These are phyloP conservation scores for Ciconia maguari DNA, from an alignment of 2,113 vertebrate species.

Conservation along the genomic window DNA sequence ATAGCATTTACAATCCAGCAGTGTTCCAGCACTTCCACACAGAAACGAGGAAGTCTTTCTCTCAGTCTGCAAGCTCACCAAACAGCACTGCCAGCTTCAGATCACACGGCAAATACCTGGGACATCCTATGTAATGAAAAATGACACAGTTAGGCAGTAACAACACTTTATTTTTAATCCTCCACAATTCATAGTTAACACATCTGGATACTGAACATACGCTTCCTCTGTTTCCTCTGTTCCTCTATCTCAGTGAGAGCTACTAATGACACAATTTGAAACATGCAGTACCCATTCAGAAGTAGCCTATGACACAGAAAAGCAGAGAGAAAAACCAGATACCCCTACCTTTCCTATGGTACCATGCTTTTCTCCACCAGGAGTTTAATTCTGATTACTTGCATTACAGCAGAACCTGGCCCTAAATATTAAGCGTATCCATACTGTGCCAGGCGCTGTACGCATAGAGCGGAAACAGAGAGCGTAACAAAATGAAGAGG, in stretches of 20 bases:
- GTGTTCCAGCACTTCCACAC: background rate
- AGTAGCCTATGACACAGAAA: background rate
- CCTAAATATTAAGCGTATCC: background rate
- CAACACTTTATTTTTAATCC: background rate
- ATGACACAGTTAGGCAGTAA: background rate
- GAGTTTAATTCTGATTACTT: background rate
- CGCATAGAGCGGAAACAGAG: background rate
- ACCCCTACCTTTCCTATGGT: background rate
- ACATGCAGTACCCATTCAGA: accelerated
- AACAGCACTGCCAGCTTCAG: background rate
- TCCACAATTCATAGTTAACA: background rate
- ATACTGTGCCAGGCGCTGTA: accelerated
- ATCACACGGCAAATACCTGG: background rate
- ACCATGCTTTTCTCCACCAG: background rate
- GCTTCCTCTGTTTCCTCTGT: background rate
- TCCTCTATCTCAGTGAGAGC: background rate
- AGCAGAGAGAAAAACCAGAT: background rate
- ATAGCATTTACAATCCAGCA: background rate
- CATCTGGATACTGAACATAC: background rate
- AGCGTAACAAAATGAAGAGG: background rate
- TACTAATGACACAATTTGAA: background rate
- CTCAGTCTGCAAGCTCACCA: background rate
- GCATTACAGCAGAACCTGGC: background rate
- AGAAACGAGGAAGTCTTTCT: background rate
- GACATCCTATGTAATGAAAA: background rate